Evolutionary conservation across 2,797 vertebrate genomes (phyloP).

Genomic region (Anguilla pacifica): DNA sequence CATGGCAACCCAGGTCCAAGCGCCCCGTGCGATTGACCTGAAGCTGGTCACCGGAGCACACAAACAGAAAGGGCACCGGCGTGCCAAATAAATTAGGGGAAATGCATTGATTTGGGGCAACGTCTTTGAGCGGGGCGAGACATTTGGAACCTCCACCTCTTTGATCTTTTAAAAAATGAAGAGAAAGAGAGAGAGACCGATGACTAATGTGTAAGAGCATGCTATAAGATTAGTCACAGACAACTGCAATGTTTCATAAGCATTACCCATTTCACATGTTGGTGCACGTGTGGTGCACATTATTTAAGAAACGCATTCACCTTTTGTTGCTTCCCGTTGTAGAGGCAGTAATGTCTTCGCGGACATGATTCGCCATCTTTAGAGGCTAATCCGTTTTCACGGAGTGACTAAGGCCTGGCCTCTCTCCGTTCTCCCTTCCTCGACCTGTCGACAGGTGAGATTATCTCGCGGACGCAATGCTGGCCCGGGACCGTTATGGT

Average conservation of each 20-base stretch:
- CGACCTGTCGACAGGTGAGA: constrained; percentile 8
- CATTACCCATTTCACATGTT: neutral
- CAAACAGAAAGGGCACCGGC: neutral
- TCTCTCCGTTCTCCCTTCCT: neutral
- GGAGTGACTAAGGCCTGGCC: neutral
- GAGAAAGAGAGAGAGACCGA: neutral
- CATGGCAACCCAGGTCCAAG: neutral
- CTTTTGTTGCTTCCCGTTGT: neutral
- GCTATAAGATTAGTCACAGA: neutral
- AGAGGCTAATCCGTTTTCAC: neutral
- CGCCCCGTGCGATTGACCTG: neutral
- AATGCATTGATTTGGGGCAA: neutral
- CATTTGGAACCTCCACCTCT: constrained; percentile 10
- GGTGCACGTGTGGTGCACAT: neutral
- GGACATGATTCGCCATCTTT: neutral
- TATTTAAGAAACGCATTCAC: neutral
- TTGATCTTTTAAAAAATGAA: neutral
- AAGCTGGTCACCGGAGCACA: constrained; percentile 19
- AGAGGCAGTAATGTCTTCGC: neutral
- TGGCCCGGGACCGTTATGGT: neutral
- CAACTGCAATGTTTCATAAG: neutral
- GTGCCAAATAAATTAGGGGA: neutral
- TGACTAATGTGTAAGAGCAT: neutral
- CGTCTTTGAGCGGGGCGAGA: neutral
- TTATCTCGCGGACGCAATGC: constrained; percentile 17